These are phyloP conservation scores for Blastobasis lacticolella DNA, from an alignment of 2,888 invertebrate genomes.

Conservation along the genomic window DNA sequence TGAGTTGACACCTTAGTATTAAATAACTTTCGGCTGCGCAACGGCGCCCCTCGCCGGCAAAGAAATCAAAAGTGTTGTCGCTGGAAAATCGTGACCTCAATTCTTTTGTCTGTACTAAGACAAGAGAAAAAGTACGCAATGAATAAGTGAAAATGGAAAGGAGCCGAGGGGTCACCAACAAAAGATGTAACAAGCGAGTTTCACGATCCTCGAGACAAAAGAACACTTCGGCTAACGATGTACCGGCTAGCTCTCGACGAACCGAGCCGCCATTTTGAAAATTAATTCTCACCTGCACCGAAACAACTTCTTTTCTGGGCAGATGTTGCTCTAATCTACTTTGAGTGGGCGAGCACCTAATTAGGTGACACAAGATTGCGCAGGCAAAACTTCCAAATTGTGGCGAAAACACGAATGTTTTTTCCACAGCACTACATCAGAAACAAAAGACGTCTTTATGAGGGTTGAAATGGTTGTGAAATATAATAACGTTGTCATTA, in stretches of 20 bases:
- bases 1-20: too few species aligned
- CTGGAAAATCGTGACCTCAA: slow-evolving; percentile 21
- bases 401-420: too few species aligned
- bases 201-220: slow-evolving; percentile 53
- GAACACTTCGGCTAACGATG: slow-evolving; percentile 56
- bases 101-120: slow-evolving; percentile 17
- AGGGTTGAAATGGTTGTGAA: too few species aligned
- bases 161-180: slow-evolving; percentile 44
- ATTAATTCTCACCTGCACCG: slow-evolving; percentile 13
- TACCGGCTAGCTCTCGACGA: slow-evolving; percentile 41
- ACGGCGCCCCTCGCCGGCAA: slow-evolving; percentile 1
- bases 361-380: too few species aligned
- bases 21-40: neutral
- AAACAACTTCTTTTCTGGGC: too few species aligned
- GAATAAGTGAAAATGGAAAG: slow-evolving; percentile 51
- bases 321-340: too few species aligned
- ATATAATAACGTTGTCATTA: too few species aligned
- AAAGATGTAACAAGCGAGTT: slow-evolving; percentile 48
- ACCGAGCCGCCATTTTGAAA: slow-evolving; percentile 28
- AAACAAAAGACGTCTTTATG: too few species aligned
- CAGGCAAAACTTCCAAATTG: too few species aligned
- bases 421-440: too few species aligned
- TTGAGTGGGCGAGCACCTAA: too few species aligned
- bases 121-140: slow-evolving; percentile 34
- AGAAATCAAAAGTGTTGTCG: too few species aligned